Percentiles rank a stretch among this genome's conserved stretches.
These are phyloP conservation scores for Akabosia matsudoensis DNA, from an alignment of 1,140 invertebrate species.

Conservation along the genomic window DNA sequence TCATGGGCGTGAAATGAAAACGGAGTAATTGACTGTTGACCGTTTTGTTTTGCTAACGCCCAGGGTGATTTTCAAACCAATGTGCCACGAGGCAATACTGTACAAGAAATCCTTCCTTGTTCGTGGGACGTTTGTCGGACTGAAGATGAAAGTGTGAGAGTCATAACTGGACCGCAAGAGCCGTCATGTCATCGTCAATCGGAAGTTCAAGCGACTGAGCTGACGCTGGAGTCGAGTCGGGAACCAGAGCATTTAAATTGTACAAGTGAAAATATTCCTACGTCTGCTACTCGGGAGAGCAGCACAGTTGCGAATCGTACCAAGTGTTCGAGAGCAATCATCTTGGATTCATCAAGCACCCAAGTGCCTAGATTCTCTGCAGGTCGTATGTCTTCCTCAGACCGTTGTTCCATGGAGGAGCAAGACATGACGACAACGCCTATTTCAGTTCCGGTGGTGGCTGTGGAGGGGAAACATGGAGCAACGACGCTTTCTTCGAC, in stretches of 20 bases:
- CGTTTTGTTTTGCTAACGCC: too few species aligned
- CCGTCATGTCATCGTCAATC: conserved; percentile 4
- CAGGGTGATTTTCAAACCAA: conserved; percentile 45
- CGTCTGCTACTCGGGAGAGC: conserved; percentile 15
- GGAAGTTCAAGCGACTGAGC: conserved; percentile 27
- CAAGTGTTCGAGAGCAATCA: conserved; percentile 27
- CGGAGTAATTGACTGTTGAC: background rate
- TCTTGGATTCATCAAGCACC: conserved; percentile 29
- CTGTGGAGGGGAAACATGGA: conserved; percentile 24
- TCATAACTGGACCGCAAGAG: conserved; percentile 7
- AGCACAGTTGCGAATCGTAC: conserved; percentile 18
- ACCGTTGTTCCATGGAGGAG: conserved; percentile 21
- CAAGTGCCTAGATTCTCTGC: conserved; percentile 35
- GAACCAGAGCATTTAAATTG: conserved; percentile 29
- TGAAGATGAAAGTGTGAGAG: conserved; percentile 22
- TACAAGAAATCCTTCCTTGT: conserved; percentile 37
- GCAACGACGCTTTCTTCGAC: conserved; percentile 15
- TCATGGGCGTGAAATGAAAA: background rate
- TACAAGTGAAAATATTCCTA: conserved; percentile 32
- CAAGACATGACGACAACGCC: conserved; percentile 9
- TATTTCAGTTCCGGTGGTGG: conserved; percentile 26
- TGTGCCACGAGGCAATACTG: conserved; percentile 42
- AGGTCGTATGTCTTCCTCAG: conserved; percentile 32
- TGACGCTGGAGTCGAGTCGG: conserved; percentile 24
- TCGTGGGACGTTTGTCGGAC: conserved; percentile 32